phyloP scores from a whole-genome alignment of 2,888 invertebrate species.

The Athrips mouffetella region DNA sequence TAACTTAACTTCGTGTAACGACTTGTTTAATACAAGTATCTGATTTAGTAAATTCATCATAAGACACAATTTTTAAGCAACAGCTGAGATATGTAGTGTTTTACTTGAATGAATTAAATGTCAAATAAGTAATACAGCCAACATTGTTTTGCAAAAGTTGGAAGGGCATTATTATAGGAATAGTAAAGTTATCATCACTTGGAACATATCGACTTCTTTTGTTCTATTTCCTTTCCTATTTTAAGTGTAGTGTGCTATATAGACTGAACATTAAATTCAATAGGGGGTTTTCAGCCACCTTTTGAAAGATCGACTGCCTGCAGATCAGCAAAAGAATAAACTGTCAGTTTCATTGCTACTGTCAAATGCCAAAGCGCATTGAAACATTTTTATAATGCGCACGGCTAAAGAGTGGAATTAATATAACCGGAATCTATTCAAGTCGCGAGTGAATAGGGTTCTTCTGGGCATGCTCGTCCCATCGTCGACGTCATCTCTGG shows the following conservation, averaged over 20 bases:
- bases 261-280: background rate
- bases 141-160: background rate
- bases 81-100: background rate
- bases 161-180: background rate
- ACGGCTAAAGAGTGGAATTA: too few species aligned
- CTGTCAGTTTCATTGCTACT: too few species aligned
- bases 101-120: too few species aligned
- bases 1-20: conserved; percentile 12
- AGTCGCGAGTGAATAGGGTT: too few species aligned
- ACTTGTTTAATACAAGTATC: background rate
- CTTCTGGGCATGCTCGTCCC: too few species aligned
- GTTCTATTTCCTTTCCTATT: conserved; percentile 20
- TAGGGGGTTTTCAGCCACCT: too few species aligned
- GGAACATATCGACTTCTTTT: conserved; percentile 34
- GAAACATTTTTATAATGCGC: too few species aligned
- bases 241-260: conserved; percentile 28
- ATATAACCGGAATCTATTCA: too few species aligned
- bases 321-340: too few species aligned
- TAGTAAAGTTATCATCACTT: conserved; percentile 19
- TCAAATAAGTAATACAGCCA: background rate
- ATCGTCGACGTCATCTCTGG: too few species aligned
- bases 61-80: background rate
- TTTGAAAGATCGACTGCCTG: too few species aligned
- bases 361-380: too few species aligned
- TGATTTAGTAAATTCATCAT: background rate